Evolutionary conservation across 2,888 invertebrate genomes (phyloP).

Genomic region (Phengaris arion): DNA sequence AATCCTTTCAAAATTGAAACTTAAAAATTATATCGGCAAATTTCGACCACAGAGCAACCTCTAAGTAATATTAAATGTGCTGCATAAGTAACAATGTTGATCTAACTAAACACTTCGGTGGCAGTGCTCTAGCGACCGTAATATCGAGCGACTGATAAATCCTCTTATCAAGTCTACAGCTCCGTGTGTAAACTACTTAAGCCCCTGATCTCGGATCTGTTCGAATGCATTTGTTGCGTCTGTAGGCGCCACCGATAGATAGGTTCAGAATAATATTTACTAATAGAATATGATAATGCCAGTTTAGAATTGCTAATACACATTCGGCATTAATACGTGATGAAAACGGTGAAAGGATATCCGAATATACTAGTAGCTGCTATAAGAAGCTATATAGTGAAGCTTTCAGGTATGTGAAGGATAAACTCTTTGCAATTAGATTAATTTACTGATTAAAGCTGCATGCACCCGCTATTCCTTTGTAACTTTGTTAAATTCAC

Average conservation of each 20-base stretch:
- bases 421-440: background rate
- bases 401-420: background rate
- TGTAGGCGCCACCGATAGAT: background rate
- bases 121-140: background rate
- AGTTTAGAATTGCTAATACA: constrained; percentile 22
- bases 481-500: too few species aligned
- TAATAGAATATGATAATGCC: constrained; percentile 22
- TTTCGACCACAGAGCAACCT: too few species aligned
- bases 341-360: background rate
- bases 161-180: constrained; percentile 19
- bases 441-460: too few species aligned
- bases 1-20: too few species aligned
- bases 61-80: too few species aligned
- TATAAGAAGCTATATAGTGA: background rate
- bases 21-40: too few species aligned
- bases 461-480: too few species aligned
- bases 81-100: background rate
- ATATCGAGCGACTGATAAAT: constrained; percentile 21
- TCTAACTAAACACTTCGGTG: background rate
- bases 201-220: background rate
- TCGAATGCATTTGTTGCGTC: background rate
- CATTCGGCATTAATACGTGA: background rate
- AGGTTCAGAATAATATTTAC: constrained; percentile 8
- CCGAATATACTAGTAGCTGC: background rate
- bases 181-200: constrained; percentile 1